Base-by-base conservation (phyloP, 2,797 vertebrate genomes). In the Tinamus major region DNA sequence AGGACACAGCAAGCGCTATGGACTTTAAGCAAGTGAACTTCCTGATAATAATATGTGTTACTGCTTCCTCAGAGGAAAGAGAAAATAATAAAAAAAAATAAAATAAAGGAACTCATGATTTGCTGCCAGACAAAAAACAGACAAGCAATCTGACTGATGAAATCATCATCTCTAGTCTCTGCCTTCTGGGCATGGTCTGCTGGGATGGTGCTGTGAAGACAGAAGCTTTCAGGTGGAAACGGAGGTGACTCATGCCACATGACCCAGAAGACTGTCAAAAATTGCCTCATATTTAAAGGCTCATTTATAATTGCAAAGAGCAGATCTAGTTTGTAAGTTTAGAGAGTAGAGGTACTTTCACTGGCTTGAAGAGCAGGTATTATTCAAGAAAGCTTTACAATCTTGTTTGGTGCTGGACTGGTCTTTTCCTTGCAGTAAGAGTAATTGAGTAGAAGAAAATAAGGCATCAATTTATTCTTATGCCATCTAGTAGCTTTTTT, bases 201-300 rank as follows among this genome's bases (percentile, higher is more conserved):
- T 78, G 89, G 82, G 82, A 78, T 44, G 3, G 1, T 92, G 91
- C 44, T 72, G 35, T 8, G 82, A 89, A 79, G 70, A 83, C 70
- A 27, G 77, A 86, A 39, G 51, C 77, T 67, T 74, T 91, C 91
- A 81, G 86, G 79, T 84, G 87, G 85, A 94, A 94, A 81, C 87
- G 0, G n/a, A 86, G 74, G 39, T 81, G 59, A 33, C 53, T 74
- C 46, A 81, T 90, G 93, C 85, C 76, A 21, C n/a, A 19, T 76
- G 89, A 91, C 83, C 94, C 91, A 93, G 78, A 96, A 91, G 83
- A 88, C 56, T 91, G 61, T 35, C 67, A 77, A 84, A 93, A 89
- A 69, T 65, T 85, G 77, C 65, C 49, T 78, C 15, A 2, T 67
- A 59, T 72, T 59, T 48, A 92, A 76, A 83, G 39, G 14, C 16